Evolutionary conservation across 2,113 vertebrate species (phyloP), one percentile per base, ranked within the genome.

Genomic region (Marcusenius ussheri): DNA sequence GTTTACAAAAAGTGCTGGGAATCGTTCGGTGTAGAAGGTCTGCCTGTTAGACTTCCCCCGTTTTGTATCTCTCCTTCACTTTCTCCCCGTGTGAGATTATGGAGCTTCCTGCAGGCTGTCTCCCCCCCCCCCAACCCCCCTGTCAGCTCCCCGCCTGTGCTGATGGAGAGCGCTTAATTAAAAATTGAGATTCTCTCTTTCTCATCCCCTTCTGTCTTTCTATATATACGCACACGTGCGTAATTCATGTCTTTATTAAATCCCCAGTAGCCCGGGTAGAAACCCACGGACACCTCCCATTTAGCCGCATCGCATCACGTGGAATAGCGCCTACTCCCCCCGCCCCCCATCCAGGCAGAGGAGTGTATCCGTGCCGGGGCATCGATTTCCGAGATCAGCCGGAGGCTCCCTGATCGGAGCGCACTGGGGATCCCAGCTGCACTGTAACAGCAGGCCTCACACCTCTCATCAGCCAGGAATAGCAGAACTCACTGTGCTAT

Each of bases 221-320:
- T 94, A 95, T 93, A 93, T 94, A 92, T 94, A 94, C 90, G 70
- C 90, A 74, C 51, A 90, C 91, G 90, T 92, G 90, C 86, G n/a
- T 91, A 93, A 93, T 95, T 90, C 90, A 93, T 94, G 93, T 94
- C 94, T 90, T 83, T 87, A 62, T 92, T 77, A 83, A 90, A 92
- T 91, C 89, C 83, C 84, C 70, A 89, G 88, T 91, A 91, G 91
- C 92, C 17, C 58, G 50, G 89, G 92, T 88, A 89, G 19, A 83
- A 77, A 39, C 88, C 50, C 27, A 83, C 88, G 90, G 87, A 86
- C 49, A 80, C 89, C 90, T 83, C 90, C 31, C 74, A 88, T 87
- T 21, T 88, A 90, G 53, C 56, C 83, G 53, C 77, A 84, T 4
- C 51, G 11, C 27, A 3, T 70, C 11, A n/a, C 11, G 31, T 56